Evolutionary conservation across 2,113 vertebrate genomes (phyloP), one percentile per base, ranked within the genome.

Genomic region (Petrocephalus microphthalmus): DNA sequence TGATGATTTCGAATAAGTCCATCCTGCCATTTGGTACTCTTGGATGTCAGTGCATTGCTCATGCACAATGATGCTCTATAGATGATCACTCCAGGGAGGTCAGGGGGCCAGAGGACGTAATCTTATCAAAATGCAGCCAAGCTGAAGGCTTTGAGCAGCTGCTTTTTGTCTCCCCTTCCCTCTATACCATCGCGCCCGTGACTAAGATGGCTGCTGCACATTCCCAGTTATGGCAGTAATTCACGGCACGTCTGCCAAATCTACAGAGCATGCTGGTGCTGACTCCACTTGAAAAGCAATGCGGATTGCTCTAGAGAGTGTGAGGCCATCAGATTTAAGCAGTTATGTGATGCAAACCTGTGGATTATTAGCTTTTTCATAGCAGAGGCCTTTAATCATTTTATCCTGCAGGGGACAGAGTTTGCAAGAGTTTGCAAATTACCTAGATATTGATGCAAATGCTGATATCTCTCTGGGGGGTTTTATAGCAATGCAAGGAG

Each of bases 401-500:
- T 53, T 54, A 33, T 54, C 52, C 52, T 54, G 84, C 84, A 54
- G 29, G 49, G 84, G 84, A 85, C 84, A 37, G 25, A 85, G 47
- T 83, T 85, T 85, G 47, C 25, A 29, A 52, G 84, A 54, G 51
- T 85, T 85, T 85, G 51, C 25, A 85, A 85, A 85, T 85, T 85
- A 85, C 15, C 84, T 85, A 54, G n/a, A 33, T 85, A 85, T 85
- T 85, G 52, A 85, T 54, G 52, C 84, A 85, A 53, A 85, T 85
- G 52, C 52, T 54, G 84, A 85, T 85, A 52, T 7, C 51, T 56
- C 82, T 52, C 82, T n/a, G 3, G 45, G 82, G 45, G 45, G 8
- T 52, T 84, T 84, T 47, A 51, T 51, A 29, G 52, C 84, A 42
- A 33, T 52, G 49, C 29, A 56, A 49, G n/a, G 51, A 56, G 33